phyloP scores from a whole-genome alignment of 2,797 vertebrate genomes.

The Muscicapa striata region DNA sequence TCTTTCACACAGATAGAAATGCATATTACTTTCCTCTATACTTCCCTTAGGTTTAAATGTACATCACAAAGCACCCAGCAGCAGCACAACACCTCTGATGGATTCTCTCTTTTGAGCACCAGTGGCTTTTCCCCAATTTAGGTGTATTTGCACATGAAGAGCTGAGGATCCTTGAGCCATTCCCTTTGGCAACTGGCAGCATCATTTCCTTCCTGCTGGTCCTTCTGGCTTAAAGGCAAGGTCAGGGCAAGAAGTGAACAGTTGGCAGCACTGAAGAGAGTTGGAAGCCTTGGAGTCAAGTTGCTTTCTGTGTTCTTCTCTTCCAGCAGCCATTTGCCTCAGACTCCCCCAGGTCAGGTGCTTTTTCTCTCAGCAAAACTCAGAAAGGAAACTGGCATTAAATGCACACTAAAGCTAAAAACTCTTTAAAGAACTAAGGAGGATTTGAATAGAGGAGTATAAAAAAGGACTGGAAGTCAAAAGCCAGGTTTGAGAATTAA shows the following conservation, averaged over 20 bases:
- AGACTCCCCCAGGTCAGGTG: background rate
- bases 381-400: background rate
- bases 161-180: background rate
- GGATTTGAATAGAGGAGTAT: background rate
- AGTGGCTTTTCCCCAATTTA: background rate
- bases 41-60: background rate
- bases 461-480: background rate
- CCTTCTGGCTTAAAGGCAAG: background rate
- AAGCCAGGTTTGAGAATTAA: background rate
- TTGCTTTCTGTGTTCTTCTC: background rate
- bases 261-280: too few species aligned
- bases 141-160: background rate
- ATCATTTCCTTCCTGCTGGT: background rate
- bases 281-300: background rate
- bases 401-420: background rate
- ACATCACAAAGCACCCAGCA: background rate
- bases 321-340: background rate
- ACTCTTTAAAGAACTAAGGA: background rate
- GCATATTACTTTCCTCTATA: accelerated
- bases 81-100: background rate
- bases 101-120: background rate
- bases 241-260: background rate
- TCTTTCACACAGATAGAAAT: background rate
- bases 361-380: background rate
- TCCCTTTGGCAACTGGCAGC: background rate